phyloP scores from a whole-genome alignment of 2,888 invertebrate genomes.

The Torymus tubicola region DNA sequence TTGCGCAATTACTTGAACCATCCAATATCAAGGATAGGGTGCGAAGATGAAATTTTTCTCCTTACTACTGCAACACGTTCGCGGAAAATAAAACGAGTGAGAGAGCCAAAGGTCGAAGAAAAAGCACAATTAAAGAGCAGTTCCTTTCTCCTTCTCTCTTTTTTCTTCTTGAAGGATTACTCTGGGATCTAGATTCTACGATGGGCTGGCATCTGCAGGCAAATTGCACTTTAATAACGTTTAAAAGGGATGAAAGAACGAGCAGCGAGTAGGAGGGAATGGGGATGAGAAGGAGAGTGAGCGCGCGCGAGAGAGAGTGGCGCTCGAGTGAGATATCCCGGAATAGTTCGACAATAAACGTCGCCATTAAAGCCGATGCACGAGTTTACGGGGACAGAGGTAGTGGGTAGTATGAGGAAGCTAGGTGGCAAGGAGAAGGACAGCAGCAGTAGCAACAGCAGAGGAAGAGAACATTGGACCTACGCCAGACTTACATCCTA shows the following conservation, averaged over 20 bases:
- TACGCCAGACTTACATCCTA: slow-evolving; percentile 46
- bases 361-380: slow-evolving; percentile 42
- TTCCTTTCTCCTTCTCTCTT: background rate
- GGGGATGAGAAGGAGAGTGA: too few species aligned
- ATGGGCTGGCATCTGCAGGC: background rate
- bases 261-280: too few species aligned
- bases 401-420: background rate
- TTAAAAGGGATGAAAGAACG: background rate
- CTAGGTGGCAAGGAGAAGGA: background rate
- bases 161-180: background rate
- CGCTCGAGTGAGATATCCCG: background rate
- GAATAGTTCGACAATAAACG: slow-evolving; percentile 55
- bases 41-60: slow-evolving; percentile 38
- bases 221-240: slow-evolving; percentile 35
- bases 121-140: slow-evolving; percentile 35
- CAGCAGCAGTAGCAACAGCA: background rate
- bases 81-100: background rate
- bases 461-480: slow-evolving; percentile 37
- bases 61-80: background rate
- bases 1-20: slow-evolving; percentile 11
- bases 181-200: too few species aligned
- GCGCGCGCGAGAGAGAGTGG: too few species aligned
- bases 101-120: background rate
- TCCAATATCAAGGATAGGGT: slow-evolving; percentile 15
- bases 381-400: slow-evolving; percentile 24